Evolutionary conservation across 35 echinoderm and acorn worm genomes (phyloP), one percentile per base, ranked within the genome.

Genomic region (Heliocidaris tuberculata): DNA sequence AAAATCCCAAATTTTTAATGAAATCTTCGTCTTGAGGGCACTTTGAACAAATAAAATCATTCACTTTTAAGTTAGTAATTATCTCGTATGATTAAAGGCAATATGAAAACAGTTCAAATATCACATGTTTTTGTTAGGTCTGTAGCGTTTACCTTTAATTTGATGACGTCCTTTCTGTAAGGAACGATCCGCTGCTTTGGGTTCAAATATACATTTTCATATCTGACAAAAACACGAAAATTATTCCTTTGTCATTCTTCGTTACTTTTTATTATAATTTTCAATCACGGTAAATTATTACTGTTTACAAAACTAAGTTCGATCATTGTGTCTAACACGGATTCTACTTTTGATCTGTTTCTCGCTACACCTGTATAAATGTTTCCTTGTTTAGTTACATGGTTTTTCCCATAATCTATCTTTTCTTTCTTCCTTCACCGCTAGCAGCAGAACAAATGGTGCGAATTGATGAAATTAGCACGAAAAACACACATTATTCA

Each of bases 381-480:
- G 87, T 89, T 89, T 89, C 87, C 87, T 89, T 89, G 87, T 89
- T 89, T 89, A 48, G 47, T 17, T 48, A 47, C 47, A 47, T 89
- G 87, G 65, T 78, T 19, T 78, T 78, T 7, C 65, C 65, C 65
- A 78, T 78, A 78, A 78, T 78, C 65, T 89, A 48, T 48, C 31
- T 89, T 89, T 16, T 89, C 87, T 89, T 47, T 89, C 47, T 15
- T 48, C 19, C 17, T 89, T 17, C 29, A 32, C 87, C 47, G 87
- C 47, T 89, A 8, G 87, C 24, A 29, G 27, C 0, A 13, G 60
- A 70, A 78, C 65, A 78, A 89, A 48, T 89, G 31, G 87, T 5
- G 9, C 31, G 87, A 89, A 89, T 89, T 89, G 87, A 89, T 47
- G 87, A 89, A 47, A 42, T 89, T 48, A 89, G 87, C 87, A 89